Evolutionary conservation across 1,140 invertebrate genomes (phyloP).

Genomic region (Saccostrea cuccullata): DNA sequence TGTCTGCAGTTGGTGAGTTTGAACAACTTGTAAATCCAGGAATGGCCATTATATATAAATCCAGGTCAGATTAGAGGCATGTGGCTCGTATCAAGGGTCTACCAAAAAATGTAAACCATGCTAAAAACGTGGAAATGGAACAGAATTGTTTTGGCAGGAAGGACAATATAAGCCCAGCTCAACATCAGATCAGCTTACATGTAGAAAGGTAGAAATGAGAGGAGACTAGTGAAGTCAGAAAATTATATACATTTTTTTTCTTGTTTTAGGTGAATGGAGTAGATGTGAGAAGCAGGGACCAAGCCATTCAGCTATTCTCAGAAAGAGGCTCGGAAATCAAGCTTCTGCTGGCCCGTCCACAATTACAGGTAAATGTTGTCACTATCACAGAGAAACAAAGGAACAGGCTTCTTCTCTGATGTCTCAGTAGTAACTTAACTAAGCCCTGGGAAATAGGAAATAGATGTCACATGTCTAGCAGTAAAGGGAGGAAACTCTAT

Average conservation of each 20-base stretch:
- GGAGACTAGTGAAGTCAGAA: background rate
- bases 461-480: too few species aligned
- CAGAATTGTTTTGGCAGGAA: conserved; percentile 29
- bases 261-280: conserved; percentile 80
- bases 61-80: background rate
- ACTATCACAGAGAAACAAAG: too few species aligned
- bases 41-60: conserved; percentile 20
- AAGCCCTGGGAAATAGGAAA: too few species aligned
- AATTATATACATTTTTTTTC: conserved; percentile 6
- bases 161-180: background rate
- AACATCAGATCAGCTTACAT: conserved; percentile 17
- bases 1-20: background rate
- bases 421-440: too few species aligned
- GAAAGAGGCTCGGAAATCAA: conserved; percentile 76
- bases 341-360: conserved; percentile 79
- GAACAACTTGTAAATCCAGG: conserved; percentile 10
- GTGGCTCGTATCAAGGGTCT: background rate
- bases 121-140: conserved; percentile 6
- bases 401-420: too few species aligned
- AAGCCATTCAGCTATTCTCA: conserved; percentile 80
- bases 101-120: conserved; percentile 16
- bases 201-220: conserved; percentile 4
- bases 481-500: too few species aligned
- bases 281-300: conserved; percentile 79
- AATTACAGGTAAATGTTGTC: background rate